A percentile compares a stretch with the other conserved stretches of the same genome.
phyloP scores from a whole-genome alignment of 2,113 vertebrate species.

The Scytalopus superciliaris region DNA sequence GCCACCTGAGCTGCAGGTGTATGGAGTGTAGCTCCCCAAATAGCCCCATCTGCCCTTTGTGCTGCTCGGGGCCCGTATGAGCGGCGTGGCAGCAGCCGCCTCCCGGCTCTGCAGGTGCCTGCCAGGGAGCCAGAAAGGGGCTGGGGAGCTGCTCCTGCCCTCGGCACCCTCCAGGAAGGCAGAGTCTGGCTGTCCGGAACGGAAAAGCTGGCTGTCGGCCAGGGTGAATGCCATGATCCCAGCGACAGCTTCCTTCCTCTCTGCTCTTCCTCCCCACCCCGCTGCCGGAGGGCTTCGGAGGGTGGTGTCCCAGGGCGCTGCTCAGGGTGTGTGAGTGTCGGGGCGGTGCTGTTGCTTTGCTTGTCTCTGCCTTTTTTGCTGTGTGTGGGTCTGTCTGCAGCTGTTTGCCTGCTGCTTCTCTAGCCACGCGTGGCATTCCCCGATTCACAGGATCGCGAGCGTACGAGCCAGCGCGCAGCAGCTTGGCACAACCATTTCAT shows the following conservation, averaged over 20 bases:
- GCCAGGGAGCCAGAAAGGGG: neutral
- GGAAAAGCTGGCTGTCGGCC: neutral
- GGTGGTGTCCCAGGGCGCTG: neutral
- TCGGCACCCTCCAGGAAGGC: neutral
- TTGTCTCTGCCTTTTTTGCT: neutral
- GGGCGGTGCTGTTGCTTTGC: neutral
- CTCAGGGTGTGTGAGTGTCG: fast-evolving
- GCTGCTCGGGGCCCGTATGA: fast-evolving
- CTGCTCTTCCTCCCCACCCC: neutral
- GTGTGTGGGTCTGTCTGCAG: neutral
- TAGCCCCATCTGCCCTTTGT: neutral
- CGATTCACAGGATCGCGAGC: neutral
- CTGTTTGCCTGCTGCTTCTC: slow-evolving; percentile 1
- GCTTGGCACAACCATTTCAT: slow-evolving; percentile 14
- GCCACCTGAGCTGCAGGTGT: neutral
- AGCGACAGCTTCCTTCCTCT: slow-evolving; percentile 9
- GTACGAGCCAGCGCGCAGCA: neutral
- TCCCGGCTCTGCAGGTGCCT: neutral
- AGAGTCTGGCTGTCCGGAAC: neutral
- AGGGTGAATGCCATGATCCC: neutral
- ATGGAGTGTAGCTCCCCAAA: neutral
- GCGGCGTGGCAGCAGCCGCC: neutral
- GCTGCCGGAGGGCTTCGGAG: neutral
- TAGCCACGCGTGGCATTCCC: neutral
- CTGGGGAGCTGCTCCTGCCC: neutral